Evolutionary conservation across 1,140 invertebrate genomes (phyloP).

Genomic region (Aphis craccivora): DNA sequence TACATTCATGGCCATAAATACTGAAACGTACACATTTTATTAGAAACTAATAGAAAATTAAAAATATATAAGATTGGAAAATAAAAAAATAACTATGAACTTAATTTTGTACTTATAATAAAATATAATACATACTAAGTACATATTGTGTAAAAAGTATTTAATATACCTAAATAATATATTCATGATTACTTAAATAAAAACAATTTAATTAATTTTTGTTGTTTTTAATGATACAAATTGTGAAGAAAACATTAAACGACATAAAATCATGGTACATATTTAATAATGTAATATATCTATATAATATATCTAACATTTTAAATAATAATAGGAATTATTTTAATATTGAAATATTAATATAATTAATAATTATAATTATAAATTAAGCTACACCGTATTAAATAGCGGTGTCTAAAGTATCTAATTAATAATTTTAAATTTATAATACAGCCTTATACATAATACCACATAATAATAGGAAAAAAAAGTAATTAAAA

Average conservation of each 20-base stretch:
- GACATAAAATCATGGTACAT: background rate
- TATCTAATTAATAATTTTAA: background rate
- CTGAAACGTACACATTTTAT: background rate
- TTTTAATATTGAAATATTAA: background rate
- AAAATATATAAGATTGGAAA: background rate
- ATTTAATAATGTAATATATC: background rate
- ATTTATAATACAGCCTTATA: background rate
- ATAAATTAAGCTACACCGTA: background rate
- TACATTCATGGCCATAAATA: background rate
- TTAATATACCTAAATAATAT: background rate
- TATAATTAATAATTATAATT: background rate
- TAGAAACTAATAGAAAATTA: background rate
- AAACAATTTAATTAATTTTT: background rate
- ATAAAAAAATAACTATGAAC: background rate
- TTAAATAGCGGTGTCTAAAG: background rate
- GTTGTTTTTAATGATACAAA: background rate
- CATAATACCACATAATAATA: background rate
- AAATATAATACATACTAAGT: background rate
- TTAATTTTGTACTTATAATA: background rate
- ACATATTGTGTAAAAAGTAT: background rate
- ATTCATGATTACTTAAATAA: too few relatives aligned
- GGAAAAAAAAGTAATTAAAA: too few relatives aligned
- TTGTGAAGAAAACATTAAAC: background rate
- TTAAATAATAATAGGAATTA: background rate
- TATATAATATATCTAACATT: background rate